Evolutionary conservation across 2,888 invertebrate species (phyloP).

Genomic region (Drosophila quinaria): DNA sequence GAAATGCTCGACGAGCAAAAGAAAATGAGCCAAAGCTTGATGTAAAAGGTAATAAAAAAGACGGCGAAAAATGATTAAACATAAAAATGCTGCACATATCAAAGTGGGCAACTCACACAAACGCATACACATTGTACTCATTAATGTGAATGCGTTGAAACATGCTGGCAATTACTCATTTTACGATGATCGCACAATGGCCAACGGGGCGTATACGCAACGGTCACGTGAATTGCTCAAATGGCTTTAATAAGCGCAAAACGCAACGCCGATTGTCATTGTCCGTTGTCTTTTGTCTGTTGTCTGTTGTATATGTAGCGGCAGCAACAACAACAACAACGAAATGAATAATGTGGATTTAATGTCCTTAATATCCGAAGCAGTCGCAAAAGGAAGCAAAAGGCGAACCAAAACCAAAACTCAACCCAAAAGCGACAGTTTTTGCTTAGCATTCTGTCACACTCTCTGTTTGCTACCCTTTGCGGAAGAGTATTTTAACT

Average conservation of each 20-base stretch:
- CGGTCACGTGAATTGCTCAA: slow-evolving; percentile 67
- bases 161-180: slow-evolving; percentile 83
- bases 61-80: slow-evolving; percentile 76
- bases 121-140: slow-evolving; percentile 48
- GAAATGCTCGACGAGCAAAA: slow-evolving; percentile 12
- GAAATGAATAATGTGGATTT: slow-evolving; percentile 76
- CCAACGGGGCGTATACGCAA: slow-evolving; percentile 66
- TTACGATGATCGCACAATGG: slow-evolving; percentile 76
- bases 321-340: slow-evolving; percentile 29
- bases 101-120: slow-evolving; percentile 30
- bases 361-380: slow-evolving; percentile 74
- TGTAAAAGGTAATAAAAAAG: slow-evolving; percentile 69
- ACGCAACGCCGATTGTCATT: slow-evolving; percentile 60
- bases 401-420: slow-evolving; percentile 44
- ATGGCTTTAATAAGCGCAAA: slow-evolving; percentile 68
- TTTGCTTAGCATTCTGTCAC: slow-evolving; percentile 41
- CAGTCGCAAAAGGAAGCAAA: slow-evolving; percentile 61
- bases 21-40: slow-evolving; percentile 57
- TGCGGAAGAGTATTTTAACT: not conserved
- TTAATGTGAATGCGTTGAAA: slow-evolving; percentile 76
- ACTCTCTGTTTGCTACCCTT: slow-evolving; percentile 21
- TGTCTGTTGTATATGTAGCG: slow-evolving; percentile 20
- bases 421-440: slow-evolving; percentile 41
- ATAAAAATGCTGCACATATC: slow-evolving; percentile 72
- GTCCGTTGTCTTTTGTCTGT: slow-evolving; percentile 35